These are phyloP conservation scores for Rhagonycha lutea DNA, from an alignment of 2,888 invertebrate genomes.

Conservation along the genomic window DNA sequence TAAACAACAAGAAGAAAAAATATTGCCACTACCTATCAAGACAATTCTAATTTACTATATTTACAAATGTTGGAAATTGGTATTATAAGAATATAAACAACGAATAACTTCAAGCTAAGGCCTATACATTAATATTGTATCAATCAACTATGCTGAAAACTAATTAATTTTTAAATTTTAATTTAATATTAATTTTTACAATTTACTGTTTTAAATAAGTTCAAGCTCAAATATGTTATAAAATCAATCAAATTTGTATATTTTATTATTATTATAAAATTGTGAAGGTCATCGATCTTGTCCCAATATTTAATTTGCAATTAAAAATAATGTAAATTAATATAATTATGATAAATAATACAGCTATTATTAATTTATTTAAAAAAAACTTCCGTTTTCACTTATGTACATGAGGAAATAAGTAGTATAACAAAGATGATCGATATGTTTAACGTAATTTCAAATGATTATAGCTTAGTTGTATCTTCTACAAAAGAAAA, in stretches of 20 bases:
- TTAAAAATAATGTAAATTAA: not conserved
- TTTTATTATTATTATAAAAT: not conserved
- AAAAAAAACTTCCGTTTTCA: not conserved
- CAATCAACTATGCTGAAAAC: no score
- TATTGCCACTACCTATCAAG: no score
- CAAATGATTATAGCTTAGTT: not conserved
- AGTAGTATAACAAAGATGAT: not conserved
- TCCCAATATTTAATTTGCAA: not conserved
- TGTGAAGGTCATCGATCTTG: not conserved
- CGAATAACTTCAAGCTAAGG: no score
- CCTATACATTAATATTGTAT: no score
- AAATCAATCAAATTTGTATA: not conserved
- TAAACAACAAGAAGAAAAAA: no score
- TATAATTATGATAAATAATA: not conserved
- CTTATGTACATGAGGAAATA: not conserved
- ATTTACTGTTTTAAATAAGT: not conserved
- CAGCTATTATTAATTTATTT: not conserved
- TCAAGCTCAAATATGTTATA: not conserved
- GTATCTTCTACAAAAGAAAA: not conserved
- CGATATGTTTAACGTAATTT: not conserved
- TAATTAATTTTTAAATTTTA: no score
- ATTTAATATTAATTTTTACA: no score
- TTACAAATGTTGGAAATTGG: no score
- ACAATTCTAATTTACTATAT: no score
- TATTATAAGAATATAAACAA: no score